These are phyloP conservation scores for Anodontia alba DNA, from an alignment of 2,888 invertebrate species.

Conservation along the genomic window DNA sequence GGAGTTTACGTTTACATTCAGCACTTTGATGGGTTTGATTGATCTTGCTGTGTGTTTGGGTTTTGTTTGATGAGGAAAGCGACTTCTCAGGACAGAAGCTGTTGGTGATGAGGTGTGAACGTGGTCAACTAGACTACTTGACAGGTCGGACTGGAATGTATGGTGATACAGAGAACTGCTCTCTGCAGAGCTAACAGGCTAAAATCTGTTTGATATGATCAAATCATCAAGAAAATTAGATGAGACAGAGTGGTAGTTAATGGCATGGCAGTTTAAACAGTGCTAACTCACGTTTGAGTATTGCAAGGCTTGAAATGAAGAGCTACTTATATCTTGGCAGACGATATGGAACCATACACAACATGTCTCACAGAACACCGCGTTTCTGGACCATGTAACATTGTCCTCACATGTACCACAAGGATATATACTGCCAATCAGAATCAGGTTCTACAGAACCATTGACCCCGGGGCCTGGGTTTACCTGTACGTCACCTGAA, in stretches of 20 bases:
- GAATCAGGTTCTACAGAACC: not conserved
- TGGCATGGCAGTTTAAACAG: slow-evolving; percentile 14
- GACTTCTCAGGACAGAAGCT: not conserved
- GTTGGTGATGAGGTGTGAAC: slow-evolving; percentile 13
- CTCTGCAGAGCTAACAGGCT: not conserved
- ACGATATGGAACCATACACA: not conserved
- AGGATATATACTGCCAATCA: not conserved
- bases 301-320: slow-evolving; percentile 11
- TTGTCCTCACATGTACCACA: not conserved
- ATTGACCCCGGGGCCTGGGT: not conserved
- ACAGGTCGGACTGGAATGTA: slow-evolving; percentile 3
- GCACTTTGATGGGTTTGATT: slow-evolving; percentile 17
- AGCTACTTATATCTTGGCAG: slow-evolving; percentile 4
- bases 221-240: slow-evolving; percentile 3
- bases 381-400: slow-evolving; percentile 11
- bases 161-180: not conserved
- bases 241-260: slow-evolving; percentile 13
- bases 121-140: slow-evolving; percentile 3
- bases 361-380: slow-evolving; percentile 7
- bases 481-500: not conserved
- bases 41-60: slow-evolving; percentile 19
- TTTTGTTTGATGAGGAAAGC: not conserved
- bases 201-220: slow-evolving; percentile 14
- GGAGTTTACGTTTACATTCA: slow-evolving; percentile 10
- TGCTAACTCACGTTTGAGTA: slow-evolving; percentile 13